A percentile compares a stretch with the other conserved stretches of the same genome.
phyloP scores from a whole-genome alignment of 2,113 vertebrate species.

The Quiscalus mexicanus region DNA sequence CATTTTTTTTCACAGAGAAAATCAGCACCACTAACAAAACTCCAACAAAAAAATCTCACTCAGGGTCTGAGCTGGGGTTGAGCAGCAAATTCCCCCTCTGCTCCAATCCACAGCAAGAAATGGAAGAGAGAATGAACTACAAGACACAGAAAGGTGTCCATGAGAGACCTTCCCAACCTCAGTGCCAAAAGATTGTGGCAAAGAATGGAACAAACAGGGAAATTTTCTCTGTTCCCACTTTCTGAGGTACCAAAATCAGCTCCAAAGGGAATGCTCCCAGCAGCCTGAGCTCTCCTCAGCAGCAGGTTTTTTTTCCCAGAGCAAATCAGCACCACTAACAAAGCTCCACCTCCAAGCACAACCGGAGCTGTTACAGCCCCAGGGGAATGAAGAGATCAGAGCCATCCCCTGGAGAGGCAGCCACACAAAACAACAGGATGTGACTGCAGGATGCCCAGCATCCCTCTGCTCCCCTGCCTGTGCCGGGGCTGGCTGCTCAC shows the following conservation, averaged over 20 bases:
- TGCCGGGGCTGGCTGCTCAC: conserved; percentile 68
- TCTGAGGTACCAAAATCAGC: not conserved
- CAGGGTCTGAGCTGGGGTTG: not conserved
- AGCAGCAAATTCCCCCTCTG: not conserved
- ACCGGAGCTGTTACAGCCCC: not conserved
- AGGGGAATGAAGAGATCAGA: not conserved
- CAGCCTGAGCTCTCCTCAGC: not conserved
- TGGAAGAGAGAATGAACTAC: not conserved
- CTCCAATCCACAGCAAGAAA: not conserved
- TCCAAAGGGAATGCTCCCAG: not conserved
- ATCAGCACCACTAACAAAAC: not conserved
- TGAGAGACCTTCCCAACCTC: not conserved
- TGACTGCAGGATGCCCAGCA: not conserved
- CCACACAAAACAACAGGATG: not conserved
- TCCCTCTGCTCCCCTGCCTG: not conserved
- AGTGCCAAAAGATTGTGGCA: not conserved
- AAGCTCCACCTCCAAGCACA: not conserved
- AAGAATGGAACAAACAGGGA: accelerated
- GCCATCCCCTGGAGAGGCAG: not conserved
- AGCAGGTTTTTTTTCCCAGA: not conserved
- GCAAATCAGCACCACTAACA: too few relatives aligned
- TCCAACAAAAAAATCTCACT: not conserved
- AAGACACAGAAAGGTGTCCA: not conserved
- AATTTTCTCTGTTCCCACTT: not conserved
- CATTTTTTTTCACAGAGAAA: not conserved